Percentiles rank a stretch among this genome's conserved stretches.
Evolutionary conservation across 2,113 vertebrate species (phyloP).

Genomic region (Eurystomus gularis): DNA sequence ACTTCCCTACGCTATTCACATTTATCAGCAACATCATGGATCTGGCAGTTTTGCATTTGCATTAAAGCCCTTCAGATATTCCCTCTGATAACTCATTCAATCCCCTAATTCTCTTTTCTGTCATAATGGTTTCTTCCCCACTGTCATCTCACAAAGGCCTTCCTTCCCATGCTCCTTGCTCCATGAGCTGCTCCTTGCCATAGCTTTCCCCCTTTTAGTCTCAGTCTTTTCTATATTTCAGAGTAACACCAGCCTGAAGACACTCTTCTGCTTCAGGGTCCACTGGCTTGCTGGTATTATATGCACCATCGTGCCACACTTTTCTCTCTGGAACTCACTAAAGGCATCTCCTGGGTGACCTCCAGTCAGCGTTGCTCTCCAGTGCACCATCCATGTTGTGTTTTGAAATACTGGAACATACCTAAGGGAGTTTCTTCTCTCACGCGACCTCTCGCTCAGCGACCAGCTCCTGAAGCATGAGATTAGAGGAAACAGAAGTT

Average conservation of each 20-base stretch:
- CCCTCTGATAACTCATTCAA: not conserved
- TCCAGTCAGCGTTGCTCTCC: slow-evolving; percentile 8
- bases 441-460: not conserved
- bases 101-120: not conserved
- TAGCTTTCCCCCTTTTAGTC: not conserved
- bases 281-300: not conserved
- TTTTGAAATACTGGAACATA: not conserved
- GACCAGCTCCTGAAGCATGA: not conserved
- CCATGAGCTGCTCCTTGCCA: not conserved
- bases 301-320: not conserved
- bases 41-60: not conserved
- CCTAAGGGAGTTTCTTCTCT: not conserved
- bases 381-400: not conserved
- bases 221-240: not conserved
- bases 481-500: not conserved
- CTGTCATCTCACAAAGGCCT: not conserved
- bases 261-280: not conserved
- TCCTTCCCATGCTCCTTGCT: not conserved
- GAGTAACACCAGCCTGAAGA: not conserved
- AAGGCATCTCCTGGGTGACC: slow-evolving; percentile 30
- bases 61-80: not conserved
- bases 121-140: accelerated
- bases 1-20: not conserved
- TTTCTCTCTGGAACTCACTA: slow-evolving; percentile 29
- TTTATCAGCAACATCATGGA: not conserved